A percentile compares a stretch with the other conserved stretches of the same genome.
These are phyloP conservation scores for Hermaeophaga mercurialis DNA, from an alignment of 2,888 invertebrate genomes.

Conservation along the genomic window DNA sequence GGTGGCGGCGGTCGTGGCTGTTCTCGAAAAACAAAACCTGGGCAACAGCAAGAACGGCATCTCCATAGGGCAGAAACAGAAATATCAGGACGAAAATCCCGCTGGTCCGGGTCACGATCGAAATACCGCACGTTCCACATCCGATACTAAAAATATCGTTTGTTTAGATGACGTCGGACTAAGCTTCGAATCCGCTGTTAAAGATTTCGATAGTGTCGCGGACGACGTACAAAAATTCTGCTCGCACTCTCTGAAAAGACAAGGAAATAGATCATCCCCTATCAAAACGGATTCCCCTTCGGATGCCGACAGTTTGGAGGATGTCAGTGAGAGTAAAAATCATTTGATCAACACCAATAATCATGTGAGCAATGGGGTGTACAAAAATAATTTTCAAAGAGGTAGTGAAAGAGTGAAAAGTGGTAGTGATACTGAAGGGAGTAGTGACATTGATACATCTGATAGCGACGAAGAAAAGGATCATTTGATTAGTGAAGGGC, in stretches of 20 bases:
- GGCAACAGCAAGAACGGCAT: constrained; percentile 28
- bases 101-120: constrained; percentile 27
- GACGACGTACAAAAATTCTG: constrained; percentile 53
- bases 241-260: constrained; percentile 40
- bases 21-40: constrained; percentile 55
- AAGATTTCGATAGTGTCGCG: constrained; percentile 54
- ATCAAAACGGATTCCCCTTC: constrained; percentile 33
- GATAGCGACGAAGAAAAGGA: constrained; percentile 49
- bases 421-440: constrained; percentile 33
- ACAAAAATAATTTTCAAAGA: constrained; percentile 1
- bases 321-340: neutral
- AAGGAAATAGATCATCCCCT: neutral
- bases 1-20: constrained; percentile 65
- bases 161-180: constrained; percentile 49
- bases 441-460: constrained; percentile 41
- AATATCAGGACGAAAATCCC: constrained; percentile 5
- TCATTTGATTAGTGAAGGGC: constrained; percentile 50
- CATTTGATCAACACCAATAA: constrained; percentile 5
- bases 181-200: constrained; percentile 52
- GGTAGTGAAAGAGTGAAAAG: constrained; percentile 25
- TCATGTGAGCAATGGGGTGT: constrained; percentile 3
- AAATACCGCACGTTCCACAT: constrained; percentile 23
- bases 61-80: constrained; percentile 14
- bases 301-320: constrained; percentile 1
- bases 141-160: constrained; percentile 44